Evolutionary conservation across 2,797 vertebrate genomes (phyloP).

Genomic region (Gouania willdenowi): DNA sequence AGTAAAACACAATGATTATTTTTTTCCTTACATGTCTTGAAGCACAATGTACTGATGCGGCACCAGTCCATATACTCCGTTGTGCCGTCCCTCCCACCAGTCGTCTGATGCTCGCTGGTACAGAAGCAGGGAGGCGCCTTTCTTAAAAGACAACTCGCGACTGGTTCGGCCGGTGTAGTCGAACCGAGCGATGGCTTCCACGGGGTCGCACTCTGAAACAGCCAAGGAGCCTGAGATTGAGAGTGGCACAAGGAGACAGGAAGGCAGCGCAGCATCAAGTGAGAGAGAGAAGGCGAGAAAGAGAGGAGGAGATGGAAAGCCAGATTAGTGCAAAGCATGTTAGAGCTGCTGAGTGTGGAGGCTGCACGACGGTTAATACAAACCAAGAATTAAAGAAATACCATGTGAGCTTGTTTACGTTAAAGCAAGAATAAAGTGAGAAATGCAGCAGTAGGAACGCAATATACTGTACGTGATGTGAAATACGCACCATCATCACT

Average conservation of each 20-base stretch:
- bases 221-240: slow-evolving; percentile 72
- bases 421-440: slow-evolving; percentile 11
- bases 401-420: slow-evolving; percentile 18
- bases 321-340: slow-evolving; percentile 50
- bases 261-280: slow-evolving; percentile 9
- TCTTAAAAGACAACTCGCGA: slow-evolving; percentile 91
- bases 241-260: slow-evolving; percentile 28
- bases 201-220: slow-evolving; percentile 87
- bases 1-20: slow-evolving; percentile 6
- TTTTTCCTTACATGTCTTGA: slow-evolving; percentile 90
- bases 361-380: slow-evolving; percentile 20
- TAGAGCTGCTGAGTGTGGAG: slow-evolving; percentile 32
- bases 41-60: slow-evolving; percentile 94
- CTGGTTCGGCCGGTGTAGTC: slow-evolving; percentile 89
- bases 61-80: slow-evolving; percentile 86
- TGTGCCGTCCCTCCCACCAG: slow-evolving; percentile 95
- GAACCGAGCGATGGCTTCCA: slow-evolving; percentile 90
- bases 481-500: slow-evolving; percentile 86
- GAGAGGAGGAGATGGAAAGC: slow-evolving; percentile 16
- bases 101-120: slow-evolving; percentile 89
- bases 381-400: slow-evolving; percentile 11
- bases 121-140: slow-evolving; percentile 87
- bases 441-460: slow-evolving; percentile 15
- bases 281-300: slow-evolving; percentile 2
- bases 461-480: no score